Evolutionary conservation across 2,113 vertebrate genomes (phyloP).

Genomic region (Cichladusa arquata): DNA sequence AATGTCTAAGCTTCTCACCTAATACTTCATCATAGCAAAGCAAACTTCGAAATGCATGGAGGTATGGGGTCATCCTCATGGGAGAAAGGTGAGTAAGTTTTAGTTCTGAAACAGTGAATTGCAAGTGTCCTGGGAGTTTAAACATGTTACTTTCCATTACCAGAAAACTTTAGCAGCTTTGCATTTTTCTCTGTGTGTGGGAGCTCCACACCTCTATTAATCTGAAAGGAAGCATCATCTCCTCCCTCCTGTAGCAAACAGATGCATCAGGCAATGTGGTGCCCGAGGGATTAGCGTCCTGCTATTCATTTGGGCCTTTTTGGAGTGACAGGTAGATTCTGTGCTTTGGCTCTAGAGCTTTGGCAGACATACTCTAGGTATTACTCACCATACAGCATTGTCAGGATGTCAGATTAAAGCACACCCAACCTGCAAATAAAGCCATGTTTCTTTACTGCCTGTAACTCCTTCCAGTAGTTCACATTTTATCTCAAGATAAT

Average conservation of each 20-base stretch:
- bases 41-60: background rate
- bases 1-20: background rate
- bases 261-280: background rate
- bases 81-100: background rate
- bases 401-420: constrained; percentile 43
- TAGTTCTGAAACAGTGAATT: background rate
- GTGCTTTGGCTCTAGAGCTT: background rate
- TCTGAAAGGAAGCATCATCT: constrained; percentile 17
- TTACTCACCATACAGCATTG: constrained; percentile 53
- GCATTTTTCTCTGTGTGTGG: background rate
- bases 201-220: constrained; percentile 1
- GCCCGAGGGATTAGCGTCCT: constrained; percentile 38
- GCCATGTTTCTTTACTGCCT: background rate
- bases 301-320: constrained; percentile 37
- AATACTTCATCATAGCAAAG: background rate
- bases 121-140: background rate
- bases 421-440: constrained; percentile 13
- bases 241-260: background rate
- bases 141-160: background rate
- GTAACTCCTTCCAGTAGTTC: background rate
- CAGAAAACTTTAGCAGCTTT: background rate
- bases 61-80: background rate
- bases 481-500: constrained; percentile 47
- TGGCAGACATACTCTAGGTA: constrained; percentile 2
- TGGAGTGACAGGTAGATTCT: constrained; percentile 32